phyloP scores from a whole-genome alignment of 2,888 invertebrate species.

The Seira musarum region DNA sequence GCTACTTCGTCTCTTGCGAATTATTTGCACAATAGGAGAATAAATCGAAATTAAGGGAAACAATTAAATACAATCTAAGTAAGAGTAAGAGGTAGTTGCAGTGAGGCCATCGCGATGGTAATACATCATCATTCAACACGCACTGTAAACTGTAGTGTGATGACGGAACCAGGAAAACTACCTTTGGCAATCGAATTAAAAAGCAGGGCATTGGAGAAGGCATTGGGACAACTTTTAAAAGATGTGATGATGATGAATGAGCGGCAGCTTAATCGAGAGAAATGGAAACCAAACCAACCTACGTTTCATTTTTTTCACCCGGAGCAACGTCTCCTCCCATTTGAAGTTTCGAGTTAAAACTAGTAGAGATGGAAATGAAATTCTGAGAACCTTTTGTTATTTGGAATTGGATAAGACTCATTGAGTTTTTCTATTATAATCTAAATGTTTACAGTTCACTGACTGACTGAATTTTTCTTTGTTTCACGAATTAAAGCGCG shows the following conservation, averaged over 20 bases:
- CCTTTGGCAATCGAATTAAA: neutral
- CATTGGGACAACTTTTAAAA: neutral
- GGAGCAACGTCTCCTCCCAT: too few relatives aligned
- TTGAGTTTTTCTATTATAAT: too few relatives aligned
- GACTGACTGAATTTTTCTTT: too few relatives aligned
- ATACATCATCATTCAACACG: slow-evolving; percentile 27
- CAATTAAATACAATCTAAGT: neutral
- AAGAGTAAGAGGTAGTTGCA: neutral
- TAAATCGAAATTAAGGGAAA: neutral
- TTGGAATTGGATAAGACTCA: too few relatives aligned
- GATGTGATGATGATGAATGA: slow-evolving; percentile 17
- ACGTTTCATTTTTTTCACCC: too few relatives aligned
- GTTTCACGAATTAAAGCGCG: too few relatives aligned
- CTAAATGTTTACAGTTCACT: too few relatives aligned
- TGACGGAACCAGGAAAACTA: neutral
- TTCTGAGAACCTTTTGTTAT: too few relatives aligned
- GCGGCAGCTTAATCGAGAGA: neutral
- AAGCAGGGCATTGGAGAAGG: neutral
- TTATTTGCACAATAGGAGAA: neutral
- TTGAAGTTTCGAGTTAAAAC: too few relatives aligned
- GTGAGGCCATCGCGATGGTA: neutral
- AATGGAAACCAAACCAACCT: too few relatives aligned
- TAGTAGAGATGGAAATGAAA: too few relatives aligned
- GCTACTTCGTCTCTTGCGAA: neutral
- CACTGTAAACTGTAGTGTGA: slow-evolving; percentile 13